These are phyloP conservation scores for Corvus cornix DNA, from an alignment of 2,113 vertebrate genomes.

Conservation along the genomic window DNA sequence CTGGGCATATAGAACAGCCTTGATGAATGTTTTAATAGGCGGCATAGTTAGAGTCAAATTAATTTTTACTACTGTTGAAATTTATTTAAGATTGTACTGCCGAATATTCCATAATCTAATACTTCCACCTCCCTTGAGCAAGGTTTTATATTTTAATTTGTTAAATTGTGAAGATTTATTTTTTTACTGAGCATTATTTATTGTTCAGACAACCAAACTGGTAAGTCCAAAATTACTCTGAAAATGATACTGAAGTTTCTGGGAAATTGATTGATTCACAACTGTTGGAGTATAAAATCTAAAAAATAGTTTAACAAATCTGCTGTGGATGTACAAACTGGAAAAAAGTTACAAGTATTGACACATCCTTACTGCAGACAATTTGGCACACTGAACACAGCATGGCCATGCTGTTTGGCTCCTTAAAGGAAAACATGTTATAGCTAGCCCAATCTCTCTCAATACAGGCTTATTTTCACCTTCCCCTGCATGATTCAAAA, in stretches of 20 bases:
- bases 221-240: not conserved
- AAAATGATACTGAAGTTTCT: not conserved
- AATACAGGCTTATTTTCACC: not conserved
- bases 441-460: not conserved
- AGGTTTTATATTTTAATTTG: not conserved
- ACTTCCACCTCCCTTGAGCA: not conserved
- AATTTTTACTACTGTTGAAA: not conserved
- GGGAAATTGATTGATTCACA: not conserved
- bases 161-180: not conserved
- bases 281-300: not conserved
- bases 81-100: not conserved
- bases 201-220: not conserved
- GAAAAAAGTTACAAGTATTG: not conserved
- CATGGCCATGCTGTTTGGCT: not conserved
- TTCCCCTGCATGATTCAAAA: not conserved
- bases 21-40: not conserved
- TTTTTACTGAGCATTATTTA: not conserved
- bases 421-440: not conserved
- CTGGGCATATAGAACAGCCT: not conserved
- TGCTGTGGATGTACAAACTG: not conserved
- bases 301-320: not conserved
- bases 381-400: not conserved
- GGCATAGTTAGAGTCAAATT: not conserved
- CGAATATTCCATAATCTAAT: not conserved
- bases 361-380: not conserved